phyloP scores from a whole-genome alignment of 1,140 invertebrate genomes.

The Nixonia krombeini region DNA sequence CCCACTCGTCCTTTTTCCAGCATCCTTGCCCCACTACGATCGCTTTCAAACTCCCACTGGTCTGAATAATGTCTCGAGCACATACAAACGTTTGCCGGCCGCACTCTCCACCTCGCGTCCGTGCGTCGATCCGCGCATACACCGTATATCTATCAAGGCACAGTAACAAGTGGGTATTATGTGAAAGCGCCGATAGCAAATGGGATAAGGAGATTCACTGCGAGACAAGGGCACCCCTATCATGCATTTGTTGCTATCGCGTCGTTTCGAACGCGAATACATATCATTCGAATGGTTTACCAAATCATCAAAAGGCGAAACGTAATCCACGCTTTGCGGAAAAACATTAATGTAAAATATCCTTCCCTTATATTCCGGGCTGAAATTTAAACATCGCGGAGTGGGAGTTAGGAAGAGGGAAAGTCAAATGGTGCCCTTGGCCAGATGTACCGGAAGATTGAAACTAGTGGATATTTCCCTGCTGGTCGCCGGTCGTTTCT shows the following conservation, averaged over 20 bases:
- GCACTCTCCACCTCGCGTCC: neutral
- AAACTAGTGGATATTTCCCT: slow-evolving; percentile 21
- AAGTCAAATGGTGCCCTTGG: slow-evolving; percentile 18
- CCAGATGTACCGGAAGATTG: slow-evolving; percentile 7
- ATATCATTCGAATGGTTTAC: no score
- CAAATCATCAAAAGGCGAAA: no score
- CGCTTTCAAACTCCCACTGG: slow-evolving; percentile 32
- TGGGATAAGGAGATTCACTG: slow-evolving; percentile 5
- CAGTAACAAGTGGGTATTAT: slow-evolving; percentile 50
- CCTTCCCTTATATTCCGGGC: no score
- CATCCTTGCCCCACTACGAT: slow-evolving; percentile 29
- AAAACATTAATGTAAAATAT: no score
- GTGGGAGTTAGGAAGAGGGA: slow-evolving; percentile 8
- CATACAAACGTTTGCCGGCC: slow-evolving; percentile 3
- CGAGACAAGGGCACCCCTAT: neutral
- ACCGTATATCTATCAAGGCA: slow-evolving; percentile 30
- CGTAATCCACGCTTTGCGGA: no score
- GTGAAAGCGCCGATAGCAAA: slow-evolving; percentile 22
- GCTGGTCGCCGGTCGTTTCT: neutral
- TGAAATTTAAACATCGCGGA: no score
- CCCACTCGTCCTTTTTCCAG: slow-evolving; percentile 25
- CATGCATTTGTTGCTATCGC: neutral
- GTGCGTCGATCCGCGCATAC: neutral
- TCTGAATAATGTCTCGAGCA: slow-evolving; percentile 44
- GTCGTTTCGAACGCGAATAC: neutral